Conservation (phyloP, 2,888 invertebrate genomes). For the Athrips mouffetella region DNA sequence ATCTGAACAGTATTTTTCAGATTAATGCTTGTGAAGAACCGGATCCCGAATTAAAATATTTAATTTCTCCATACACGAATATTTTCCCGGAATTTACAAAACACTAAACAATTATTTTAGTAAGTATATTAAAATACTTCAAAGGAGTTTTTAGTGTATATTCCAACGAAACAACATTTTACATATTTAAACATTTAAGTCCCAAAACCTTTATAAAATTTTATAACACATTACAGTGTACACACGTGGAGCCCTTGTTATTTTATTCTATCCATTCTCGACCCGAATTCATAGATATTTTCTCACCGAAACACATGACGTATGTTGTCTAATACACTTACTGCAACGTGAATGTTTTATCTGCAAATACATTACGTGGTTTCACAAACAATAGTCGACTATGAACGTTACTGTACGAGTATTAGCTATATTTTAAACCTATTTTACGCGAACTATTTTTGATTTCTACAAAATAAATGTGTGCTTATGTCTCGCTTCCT, state of each 20-base stretch:
- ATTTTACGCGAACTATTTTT: too few relatives aligned
- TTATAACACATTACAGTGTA: not conserved
- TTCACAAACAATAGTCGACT: not conserved
- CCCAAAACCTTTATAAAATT: not conserved
- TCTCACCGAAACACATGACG: conserved; percentile 68
- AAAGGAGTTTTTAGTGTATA: too few relatives aligned
- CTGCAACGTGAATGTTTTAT: conserved; percentile 68
- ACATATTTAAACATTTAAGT: not conserved
- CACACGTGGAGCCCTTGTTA: not conserved
- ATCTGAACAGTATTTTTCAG: too few relatives aligned
- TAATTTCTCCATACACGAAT: too few relatives aligned
- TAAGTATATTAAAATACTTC: too few relatives aligned
- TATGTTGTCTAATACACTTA: conserved; percentile 62
- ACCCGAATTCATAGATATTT: conserved; percentile 25
- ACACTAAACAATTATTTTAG: too few relatives aligned
- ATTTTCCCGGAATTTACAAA: not conserved
- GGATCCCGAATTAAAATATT: too few relatives aligned
- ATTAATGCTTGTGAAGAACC: too few relatives aligned
- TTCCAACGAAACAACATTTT: too few relatives aligned
- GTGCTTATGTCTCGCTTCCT: too few relatives aligned
- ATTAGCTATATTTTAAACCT: too few relatives aligned
- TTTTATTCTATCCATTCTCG: not conserved
- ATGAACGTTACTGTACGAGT: not conserved
- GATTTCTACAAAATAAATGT: too few relatives aligned
- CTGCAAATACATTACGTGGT: conserved; percentile 46